Conservation (phyloP, 2,113 vertebrate genomes). For the Lagopus leucura region DNA sequence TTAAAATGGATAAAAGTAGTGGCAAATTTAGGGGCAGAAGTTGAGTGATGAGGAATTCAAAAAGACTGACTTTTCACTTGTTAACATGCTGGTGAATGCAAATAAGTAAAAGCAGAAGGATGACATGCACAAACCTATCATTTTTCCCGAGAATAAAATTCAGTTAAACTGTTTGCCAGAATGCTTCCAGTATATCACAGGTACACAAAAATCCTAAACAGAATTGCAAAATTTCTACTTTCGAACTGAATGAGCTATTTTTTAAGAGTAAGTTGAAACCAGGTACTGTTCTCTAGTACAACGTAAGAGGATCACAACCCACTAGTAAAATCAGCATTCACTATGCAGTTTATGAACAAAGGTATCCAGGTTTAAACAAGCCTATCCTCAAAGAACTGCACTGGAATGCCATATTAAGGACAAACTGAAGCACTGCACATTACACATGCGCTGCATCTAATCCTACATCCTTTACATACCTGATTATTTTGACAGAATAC, state of each 20-base stretch:
- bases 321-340: background rate
- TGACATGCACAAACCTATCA: background rate
- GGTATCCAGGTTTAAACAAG: background rate
- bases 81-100: background rate
- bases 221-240: accelerated
- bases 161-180: background rate
- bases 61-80: background rate
- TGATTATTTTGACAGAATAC: accelerated
- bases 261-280: background rate
- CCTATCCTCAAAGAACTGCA: accelerated
- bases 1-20: background rate
- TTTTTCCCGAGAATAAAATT: background rate
- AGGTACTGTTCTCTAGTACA: background rate
- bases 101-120: background rate
- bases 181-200: background rate
- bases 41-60: background rate
- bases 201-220: background rate
- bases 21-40: background rate
- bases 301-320: background rate
- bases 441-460: accelerated
- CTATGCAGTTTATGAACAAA: accelerated
- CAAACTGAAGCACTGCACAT: background rate
- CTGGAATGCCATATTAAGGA: background rate
- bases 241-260: background rate
- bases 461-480: background rate